phyloP scores from a whole-genome alignment of 2,113 vertebrate genomes.

The Malurus elegans region DNA sequence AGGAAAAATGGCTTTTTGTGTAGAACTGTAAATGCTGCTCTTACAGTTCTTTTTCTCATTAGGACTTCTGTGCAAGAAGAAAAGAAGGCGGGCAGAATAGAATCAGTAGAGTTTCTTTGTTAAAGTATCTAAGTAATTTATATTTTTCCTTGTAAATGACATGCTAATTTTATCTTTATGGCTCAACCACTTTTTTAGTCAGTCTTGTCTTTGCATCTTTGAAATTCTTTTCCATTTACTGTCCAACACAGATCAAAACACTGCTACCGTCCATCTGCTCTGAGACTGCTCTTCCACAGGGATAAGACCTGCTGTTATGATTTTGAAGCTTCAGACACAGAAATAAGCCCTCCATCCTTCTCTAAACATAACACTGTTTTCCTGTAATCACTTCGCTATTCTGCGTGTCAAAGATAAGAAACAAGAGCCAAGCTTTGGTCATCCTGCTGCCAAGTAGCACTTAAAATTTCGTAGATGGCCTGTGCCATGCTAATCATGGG shows the following conservation, averaged over 20 bases:
- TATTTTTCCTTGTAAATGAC: not conserved
- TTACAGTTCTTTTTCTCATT: not conserved
- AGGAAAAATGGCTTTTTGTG: not conserved
- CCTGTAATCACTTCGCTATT: slow-evolving; percentile 31
- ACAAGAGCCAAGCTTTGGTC: slow-evolving; percentile 17
- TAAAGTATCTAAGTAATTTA: not conserved
- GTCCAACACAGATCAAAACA: slow-evolving; percentile 27
- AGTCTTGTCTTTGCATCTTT: not conserved
- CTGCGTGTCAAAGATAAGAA: slow-evolving; percentile 53
- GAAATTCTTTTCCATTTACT: slow-evolving; percentile 2
- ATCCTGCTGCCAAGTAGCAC: slow-evolving; percentile 34
- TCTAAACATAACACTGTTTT: slow-evolving; percentile 1
- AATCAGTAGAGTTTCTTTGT: not conserved
- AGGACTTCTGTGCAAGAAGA: not conserved
- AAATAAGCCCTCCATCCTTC: slow-evolving; percentile 28
- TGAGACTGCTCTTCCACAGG: slow-evolving; percentile 16
- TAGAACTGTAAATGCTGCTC: not conserved
- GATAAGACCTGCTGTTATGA: slow-evolving; percentile 7
- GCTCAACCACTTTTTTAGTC: not conserved
- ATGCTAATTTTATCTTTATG: not conserved
- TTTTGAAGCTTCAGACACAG: not conserved
- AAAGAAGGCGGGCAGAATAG: not conserved
- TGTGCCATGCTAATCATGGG: slow-evolving; percentile 1
- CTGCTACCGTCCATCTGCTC: slow-evolving; percentile 11
- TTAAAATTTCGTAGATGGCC: slow-evolving; percentile 43